Percentiles rank a stretch among this genome's conserved stretches.
Evolutionary conservation across 2,113 vertebrate species (phyloP).

Genomic region (Zapus hudsonius): DNA sequence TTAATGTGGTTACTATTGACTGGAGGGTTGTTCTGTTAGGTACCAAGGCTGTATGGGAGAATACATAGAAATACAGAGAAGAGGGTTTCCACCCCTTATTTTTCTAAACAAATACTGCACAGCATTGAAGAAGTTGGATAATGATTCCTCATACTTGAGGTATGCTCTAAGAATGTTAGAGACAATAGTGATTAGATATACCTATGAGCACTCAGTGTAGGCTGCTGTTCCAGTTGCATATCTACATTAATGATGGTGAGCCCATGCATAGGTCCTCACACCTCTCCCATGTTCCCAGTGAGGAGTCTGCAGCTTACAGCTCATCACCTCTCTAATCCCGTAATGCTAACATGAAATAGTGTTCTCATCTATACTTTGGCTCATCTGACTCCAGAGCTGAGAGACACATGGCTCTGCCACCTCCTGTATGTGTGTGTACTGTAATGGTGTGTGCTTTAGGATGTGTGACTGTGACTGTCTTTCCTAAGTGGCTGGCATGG

Average conservation of each 20-base stretch:
- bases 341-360: fast-evolving
- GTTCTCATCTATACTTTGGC: fast-evolving
- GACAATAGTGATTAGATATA: fast-evolving
- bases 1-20: not conserved
- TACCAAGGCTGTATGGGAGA: not conserved
- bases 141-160: not conserved
- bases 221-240: not conserved
- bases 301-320: fast-evolving
- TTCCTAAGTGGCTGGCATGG: not conserved
- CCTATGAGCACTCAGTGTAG: not conserved
- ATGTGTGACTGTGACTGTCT: not conserved
- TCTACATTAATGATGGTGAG: not conserved
- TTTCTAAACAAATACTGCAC: not conserved
- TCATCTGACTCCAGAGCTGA: not conserved
- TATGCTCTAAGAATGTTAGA: not conserved
- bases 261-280: not conserved
- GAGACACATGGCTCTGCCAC: fast-evolving
- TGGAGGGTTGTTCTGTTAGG: not conserved
- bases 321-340: not conserved
- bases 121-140: not conserved
- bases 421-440: not conserved
- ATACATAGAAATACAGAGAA: too few species aligned
- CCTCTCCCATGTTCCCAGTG: fast-evolving
- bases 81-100: fast-evolving
- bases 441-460: not conserved